Base-by-base conservation (phyloP, 2,797 vertebrate genomes). In the Acropternis orthonyx region DNA sequence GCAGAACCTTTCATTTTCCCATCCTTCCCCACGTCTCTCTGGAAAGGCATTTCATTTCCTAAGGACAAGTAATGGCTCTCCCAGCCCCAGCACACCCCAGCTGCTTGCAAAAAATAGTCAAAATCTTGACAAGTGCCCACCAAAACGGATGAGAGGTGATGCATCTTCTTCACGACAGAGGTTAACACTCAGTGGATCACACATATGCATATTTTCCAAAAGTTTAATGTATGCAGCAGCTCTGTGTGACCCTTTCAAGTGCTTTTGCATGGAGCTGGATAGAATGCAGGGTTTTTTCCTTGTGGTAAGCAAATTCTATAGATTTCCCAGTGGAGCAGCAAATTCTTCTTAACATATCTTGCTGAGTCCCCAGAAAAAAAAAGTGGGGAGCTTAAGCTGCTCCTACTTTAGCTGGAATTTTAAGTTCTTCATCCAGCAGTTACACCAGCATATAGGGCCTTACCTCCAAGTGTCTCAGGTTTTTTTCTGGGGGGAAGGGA, bases 301-400 rank as follows among this genome's bases (percentile, higher is more conserved):
- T 1, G 4, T 59, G 54, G 26, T 85, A 92, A 96, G 92, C 81
- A 87, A 91, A 76, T 92, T 69, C 73, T 68, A 34, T 0, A 0
- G 52, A 87, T 95, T 94, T 93, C 86, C 75, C 81, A 83, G 48
- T 4, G 52, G 55, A 71, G 51, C n/a, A 94, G 74, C 65, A 92
- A 93, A 95, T 84, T 92, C 69, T 85, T 91, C 91, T 93, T 65
- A 86, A 59, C 24, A 7, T 6, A 84, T 68, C 78, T 82, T 96
- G 87, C 81, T 59, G 82, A 91, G 89, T 93, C 39, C 77, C 51
- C 39, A 55, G 77, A 30, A 62, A 32, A 63, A 41, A 62, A 15
- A 77, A 62, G 17, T 21, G 23, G 12, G 52, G 20, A 46, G 44
- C 59, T 95, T 87, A 85, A 95, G 69, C 51, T 80, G 16, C 32